Percentiles rank a stretch among this genome's conserved stretches.
phyloP scores from a whole-genome alignment of 2,113 vertebrate genomes.

The Coracopsis vasa region DNA sequence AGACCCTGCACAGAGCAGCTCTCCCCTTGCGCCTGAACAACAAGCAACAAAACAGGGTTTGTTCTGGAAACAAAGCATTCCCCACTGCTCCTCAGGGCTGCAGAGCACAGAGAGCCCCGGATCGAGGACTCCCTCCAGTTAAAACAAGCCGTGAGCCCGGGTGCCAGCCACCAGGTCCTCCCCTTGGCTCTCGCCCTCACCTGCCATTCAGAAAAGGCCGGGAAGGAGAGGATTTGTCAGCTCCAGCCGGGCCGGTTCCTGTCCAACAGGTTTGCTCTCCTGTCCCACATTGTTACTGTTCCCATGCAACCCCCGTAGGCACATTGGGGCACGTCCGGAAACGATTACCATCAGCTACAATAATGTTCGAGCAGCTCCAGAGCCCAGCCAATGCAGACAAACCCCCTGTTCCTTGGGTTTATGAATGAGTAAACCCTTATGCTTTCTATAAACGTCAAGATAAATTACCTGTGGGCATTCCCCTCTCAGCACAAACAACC shows the following conservation, averaged over 20 bases:
- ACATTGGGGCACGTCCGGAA: conserved; percentile 64
- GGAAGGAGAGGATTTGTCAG: neutral
- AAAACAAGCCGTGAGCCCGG: neutral
- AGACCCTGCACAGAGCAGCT: neutral
- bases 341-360: conserved; percentile 46
- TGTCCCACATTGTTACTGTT: neutral
- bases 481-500: conserved; percentile 1
- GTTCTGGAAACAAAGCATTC: neutral
- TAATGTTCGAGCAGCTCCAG: conserved; percentile 13
- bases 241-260: neutral
- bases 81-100: neutral
- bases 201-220: neutral
- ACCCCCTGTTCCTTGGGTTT: conserved; percentile 38
- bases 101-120: neutral
- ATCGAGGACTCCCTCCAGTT: neutral
- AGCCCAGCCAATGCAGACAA: conserved; percentile 12
- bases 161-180: neutral
- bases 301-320: conserved; percentile 47
- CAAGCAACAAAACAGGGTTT: accelerated
- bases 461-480: conserved; percentile 43
- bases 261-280: conserved; percentile 18
- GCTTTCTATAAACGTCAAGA: conserved; percentile 57
- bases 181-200: neutral
- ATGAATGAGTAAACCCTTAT: conserved; percentile 49
- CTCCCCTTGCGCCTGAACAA: neutral